Base-by-base conservation (phyloP, 2,888 invertebrate genomes). In the Ichneumoninae sp. region DNA sequence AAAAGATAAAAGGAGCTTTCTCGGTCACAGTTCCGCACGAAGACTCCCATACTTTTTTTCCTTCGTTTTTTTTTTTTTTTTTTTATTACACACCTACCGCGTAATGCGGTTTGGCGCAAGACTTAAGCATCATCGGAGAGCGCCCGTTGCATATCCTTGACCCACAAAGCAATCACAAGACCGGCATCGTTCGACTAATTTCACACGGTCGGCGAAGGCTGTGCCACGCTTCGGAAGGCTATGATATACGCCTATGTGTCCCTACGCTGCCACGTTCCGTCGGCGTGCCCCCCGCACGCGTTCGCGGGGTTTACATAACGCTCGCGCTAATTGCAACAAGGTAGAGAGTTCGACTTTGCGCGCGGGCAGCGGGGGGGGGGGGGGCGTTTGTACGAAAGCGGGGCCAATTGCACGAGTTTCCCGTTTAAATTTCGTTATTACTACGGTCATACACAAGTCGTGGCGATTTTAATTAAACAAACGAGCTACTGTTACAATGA, bases 151-250 rank as follows among this genome's bases (percentile, higher is more conserved):
- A 36, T 79, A 87, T 85, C 87, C 87, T 87, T 85, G 85, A 87
- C 87, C 87, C 81, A 76, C 65, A 87, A 82, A 76, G 82, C 60
- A 75, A 83, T 81, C 81, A 76, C 60, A 47, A 80, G 75, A 83
- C 33, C 85, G 79, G 85, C 77, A 83, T 85, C 81, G 81, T 83
- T 86, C 70, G 71, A 83, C 85, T 83, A 82, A 85, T 85, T 87
- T 87, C 85, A 70, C 83, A 78, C 75, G 76, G 71, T 65, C 68
- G 52, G 63, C 52, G 57, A 69, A 75, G 47, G 63, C n/a, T 68
- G 6, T 40, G 36, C 47, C 10, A 4, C 22, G 26, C 30, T 63
- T 63, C 30, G 6, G 6, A 33, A 33, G n/a, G 6, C 63, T 75
- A 26, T n/a, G 63, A 44, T 65, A 22, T 16, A 63, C 63, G 63